phyloP scores from a whole-genome alignment of 2,888 invertebrate genomes.

The Adelphocoris suturalis region DNA sequence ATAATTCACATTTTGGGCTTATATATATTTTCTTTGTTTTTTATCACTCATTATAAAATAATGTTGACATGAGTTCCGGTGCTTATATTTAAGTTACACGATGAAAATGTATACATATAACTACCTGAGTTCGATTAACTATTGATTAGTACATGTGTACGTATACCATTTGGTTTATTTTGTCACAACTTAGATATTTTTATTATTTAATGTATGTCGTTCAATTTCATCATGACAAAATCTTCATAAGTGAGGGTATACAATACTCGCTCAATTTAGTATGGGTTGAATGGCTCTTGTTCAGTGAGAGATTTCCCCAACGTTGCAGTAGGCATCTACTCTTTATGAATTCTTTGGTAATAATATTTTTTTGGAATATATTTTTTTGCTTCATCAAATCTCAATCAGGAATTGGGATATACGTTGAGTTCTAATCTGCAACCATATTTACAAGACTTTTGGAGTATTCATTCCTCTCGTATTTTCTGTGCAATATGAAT shows the following conservation, averaged over 20 bases:
- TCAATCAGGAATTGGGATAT: background rate
- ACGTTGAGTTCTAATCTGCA: background rate
- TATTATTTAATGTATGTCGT: no score
- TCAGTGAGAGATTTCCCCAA: no score
- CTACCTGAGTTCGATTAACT: background rate
- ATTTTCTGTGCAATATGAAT: background rate
- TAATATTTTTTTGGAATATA: background rate
- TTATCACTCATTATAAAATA: constrained; percentile 9
- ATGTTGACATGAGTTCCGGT: background rate
- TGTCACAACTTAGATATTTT: no score
- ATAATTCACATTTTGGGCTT: background rate
- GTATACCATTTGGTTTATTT: no score
- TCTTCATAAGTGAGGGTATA: no score
- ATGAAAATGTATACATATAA: background rate
- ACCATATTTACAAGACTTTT: background rate
- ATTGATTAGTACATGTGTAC: background rate
- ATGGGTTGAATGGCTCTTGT: no score
- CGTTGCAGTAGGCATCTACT: background rate
- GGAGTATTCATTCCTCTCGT: background rate
- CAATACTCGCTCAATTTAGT: no score
- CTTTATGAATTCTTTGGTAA: background rate
- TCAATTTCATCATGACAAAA: no score
- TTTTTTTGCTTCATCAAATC: background rate
- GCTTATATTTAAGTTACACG: background rate
- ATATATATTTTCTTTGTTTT: background rate